These are phyloP conservation scores for Eumerus sabulonum DNA, from an alignment of 2,888 invertebrate genomes.

Conservation along the genomic window DNA sequence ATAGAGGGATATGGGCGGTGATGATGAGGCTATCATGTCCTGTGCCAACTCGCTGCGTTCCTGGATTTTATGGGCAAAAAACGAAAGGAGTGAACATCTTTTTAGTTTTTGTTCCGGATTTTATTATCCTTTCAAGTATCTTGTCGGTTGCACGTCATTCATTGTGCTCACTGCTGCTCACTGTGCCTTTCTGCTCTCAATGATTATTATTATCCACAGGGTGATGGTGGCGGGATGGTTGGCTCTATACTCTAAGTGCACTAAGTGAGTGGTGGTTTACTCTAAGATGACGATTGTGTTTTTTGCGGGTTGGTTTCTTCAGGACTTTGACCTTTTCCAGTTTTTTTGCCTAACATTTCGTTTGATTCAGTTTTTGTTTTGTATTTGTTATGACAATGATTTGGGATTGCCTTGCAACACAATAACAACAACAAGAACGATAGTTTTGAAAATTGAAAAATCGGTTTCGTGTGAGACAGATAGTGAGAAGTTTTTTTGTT, in stretches of 20 bases:
- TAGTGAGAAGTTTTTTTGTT: background rate
- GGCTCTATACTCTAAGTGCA: slow-evolving; percentile 30
- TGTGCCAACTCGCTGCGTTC: slow-evolving; percentile 47
- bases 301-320: background rate
- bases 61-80: slow-evolving; percentile 31
- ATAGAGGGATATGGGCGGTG: background rate
- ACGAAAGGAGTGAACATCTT: slow-evolving; percentile 11
- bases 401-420: slow-evolving; percentile 16
- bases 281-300: slow-evolving; percentile 5
- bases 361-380: too few species aligned
- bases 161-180: slow-evolving; percentile 32
- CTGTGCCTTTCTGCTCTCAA: slow-evolving; percentile 11
- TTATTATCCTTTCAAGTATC: slow-evolving; percentile 61
- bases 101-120: slow-evolving; percentile 66
- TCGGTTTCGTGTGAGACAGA: too few species aligned
- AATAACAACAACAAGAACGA: slow-evolving; percentile 27
- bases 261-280: background rate
- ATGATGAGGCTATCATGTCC: slow-evolving; percentile 16
- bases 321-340: slow-evolving; percentile 55
- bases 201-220: slow-evolving; percentile 32
- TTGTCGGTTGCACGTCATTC: slow-evolving; percentile 52
- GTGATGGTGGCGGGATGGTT: background rate
- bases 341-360: background rate
- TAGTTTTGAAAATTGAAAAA: background rate
- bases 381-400: slow-evolving; percentile 14